These are phyloP conservation scores for Pogonognathellus flavescens DNA, from an alignment of 1,140 invertebrate genomes.

Conservation along the genomic window DNA sequence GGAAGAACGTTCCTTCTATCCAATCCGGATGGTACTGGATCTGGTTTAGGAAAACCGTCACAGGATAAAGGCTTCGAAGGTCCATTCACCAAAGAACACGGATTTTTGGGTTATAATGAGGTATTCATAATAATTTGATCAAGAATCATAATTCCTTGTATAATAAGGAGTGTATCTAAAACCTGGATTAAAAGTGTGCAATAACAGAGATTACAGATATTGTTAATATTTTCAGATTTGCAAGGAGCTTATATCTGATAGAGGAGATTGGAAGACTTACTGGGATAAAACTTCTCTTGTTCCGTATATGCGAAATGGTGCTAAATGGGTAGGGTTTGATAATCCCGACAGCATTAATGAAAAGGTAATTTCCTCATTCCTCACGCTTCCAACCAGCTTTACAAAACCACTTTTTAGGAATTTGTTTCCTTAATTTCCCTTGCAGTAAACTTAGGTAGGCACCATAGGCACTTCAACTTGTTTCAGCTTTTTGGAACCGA, in stretches of 20 bases:
- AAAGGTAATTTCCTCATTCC: conserved; percentile 65
- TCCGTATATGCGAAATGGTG: conserved; percentile 65
- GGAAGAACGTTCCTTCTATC: conserved; percentile 82
- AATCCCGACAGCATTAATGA: conserved; percentile 63
- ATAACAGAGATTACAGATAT: too few species aligned
- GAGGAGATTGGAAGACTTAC: conserved; percentile 66
- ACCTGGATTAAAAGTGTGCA: too few species aligned
- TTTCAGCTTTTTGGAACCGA: too few species aligned
- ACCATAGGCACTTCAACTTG: too few species aligned
- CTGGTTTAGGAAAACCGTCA: conserved; percentile 71
- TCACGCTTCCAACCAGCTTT: too few species aligned
- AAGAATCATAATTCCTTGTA: too few species aligned
- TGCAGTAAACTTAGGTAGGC: too few species aligned
- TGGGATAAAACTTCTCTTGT: conserved; percentile 65
- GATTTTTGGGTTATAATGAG: conserved; percentile 91
- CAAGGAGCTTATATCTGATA: conserved; percentile 63
- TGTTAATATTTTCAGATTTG: conserved; percentile 68
- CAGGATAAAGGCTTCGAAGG: conserved; percentile 78
- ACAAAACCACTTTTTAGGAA: too few species aligned
- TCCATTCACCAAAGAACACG: conserved; percentile 83
- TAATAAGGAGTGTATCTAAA: too few species aligned
- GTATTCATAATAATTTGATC: too few species aligned
- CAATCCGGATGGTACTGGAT: conserved; percentile 69
- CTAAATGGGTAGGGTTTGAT: conserved; percentile 67
- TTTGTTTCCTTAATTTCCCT: too few species aligned